A percentile compares a stretch with the other conserved stretches of the same genome.
Evolutionary conservation across 2,888 invertebrate species (phyloP).

Genomic region (Pemphredon lugubris): DNA sequence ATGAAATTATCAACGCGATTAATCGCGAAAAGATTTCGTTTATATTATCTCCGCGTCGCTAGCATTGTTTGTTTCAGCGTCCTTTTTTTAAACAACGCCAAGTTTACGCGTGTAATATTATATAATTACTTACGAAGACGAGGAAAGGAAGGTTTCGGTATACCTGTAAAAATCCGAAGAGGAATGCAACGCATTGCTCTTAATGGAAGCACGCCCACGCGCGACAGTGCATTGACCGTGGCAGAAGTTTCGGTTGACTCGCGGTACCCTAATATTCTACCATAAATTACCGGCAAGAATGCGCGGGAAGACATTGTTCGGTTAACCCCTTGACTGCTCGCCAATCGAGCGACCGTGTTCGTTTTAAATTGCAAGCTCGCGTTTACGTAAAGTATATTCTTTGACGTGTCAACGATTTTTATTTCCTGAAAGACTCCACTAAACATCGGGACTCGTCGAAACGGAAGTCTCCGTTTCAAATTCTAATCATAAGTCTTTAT

Average conservation of each 20-base stretch:
- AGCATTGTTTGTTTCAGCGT: too few relatives aligned
- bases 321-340: conserved; percentile 41
- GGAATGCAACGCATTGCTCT: conserved; percentile 45
- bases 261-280: conserved; percentile 49
- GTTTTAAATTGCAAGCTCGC: conserved; percentile 10
- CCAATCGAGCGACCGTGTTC: conserved; percentile 36
- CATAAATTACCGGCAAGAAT: conserved; percentile 57
- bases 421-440: too few relatives aligned
- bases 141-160: not conserved
- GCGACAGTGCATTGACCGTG: conserved; percentile 51
- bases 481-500: too few relatives aligned
- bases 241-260: conserved; percentile 46
- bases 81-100: too few relatives aligned
- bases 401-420: too few relatives aligned
- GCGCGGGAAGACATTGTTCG: conserved; percentile 40
- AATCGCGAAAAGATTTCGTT: too few relatives aligned
- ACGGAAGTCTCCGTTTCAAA: too few relatives aligned
- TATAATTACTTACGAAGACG: too few relatives aligned
- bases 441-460: too few relatives aligned
- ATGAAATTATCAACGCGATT: too few relatives aligned
- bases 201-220: conserved; percentile 50
- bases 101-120: too few relatives aligned
- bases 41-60: too few relatives aligned
- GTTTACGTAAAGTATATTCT: not conserved
- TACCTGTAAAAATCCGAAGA: conserved; percentile 20